Evolutionary conservation across 2,888 invertebrate genomes (phyloP).

Genomic region (Boloria euphrosyne): DNA sequence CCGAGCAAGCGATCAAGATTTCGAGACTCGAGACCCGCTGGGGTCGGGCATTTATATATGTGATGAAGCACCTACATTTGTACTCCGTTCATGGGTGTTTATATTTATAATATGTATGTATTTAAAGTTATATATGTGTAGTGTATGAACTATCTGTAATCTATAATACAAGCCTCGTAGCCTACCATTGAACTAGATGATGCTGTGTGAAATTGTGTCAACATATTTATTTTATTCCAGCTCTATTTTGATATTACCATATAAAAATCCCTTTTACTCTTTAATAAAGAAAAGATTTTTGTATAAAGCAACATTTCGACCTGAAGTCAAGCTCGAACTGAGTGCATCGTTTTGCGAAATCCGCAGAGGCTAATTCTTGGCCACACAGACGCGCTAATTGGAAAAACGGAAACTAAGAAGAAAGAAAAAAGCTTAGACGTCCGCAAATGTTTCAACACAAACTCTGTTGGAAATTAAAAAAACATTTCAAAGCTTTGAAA

Average conservation of each 20-base stretch:
- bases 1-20: no score
- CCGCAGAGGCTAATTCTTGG: conserved; percentile 39
- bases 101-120: no score
- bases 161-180: no score
- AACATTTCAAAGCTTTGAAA: conserved; percentile 17
- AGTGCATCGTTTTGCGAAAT: conserved; percentile 33
- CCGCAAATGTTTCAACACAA: conserved; percentile 32
- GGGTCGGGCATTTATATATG: no score
- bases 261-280: background rate
- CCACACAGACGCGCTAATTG: conserved; percentile 42
- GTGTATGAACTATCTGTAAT: no score
- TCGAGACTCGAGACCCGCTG: no score
- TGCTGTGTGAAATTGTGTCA: no score
- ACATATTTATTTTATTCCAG: background rate
- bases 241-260: background rate
- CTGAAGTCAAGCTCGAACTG: conserved; percentile 28
- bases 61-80: no score
- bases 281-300: conserved; percentile 4
- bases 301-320: conserved; percentile 15
- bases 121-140: no score
- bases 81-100: no score
- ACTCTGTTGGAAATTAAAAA: conserved; percentile 21
- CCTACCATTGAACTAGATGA: no score
- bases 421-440: conserved; percentile 31
- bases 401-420: conserved; percentile 35